Evolutionary conservation across 2,113 vertebrate species (phyloP).

Genomic region (Boleophthalmus pectinirostris): DNA sequence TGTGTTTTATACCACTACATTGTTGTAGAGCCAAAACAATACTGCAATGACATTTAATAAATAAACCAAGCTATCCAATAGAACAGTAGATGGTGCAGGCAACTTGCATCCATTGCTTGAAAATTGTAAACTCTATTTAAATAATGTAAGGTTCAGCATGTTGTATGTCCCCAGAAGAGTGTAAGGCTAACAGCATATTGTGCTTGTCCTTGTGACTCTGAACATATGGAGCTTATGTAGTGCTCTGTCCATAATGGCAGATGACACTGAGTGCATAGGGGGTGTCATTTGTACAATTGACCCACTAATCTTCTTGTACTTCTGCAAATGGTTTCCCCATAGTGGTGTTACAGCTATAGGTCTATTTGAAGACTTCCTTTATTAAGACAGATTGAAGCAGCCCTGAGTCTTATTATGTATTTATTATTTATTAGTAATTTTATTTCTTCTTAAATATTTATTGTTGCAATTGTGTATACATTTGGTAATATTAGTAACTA

Average conservation of each 20-base stretch:
- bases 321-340: conserved; percentile 3
- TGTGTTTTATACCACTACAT: background rate
- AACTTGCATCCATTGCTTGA: background rate
- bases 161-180: background rate
- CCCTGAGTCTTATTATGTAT: background rate
- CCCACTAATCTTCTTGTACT: conserved; percentile 38
- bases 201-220: background rate
- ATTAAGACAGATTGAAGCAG: background rate
- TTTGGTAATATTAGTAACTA: no score
- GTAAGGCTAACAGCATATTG: background rate
- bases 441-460: no score
- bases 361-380: background rate
- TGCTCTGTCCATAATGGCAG: conserved; percentile 6
- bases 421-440: no score
- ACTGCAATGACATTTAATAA: background rate
- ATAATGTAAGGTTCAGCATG: background rate
- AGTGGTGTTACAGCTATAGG: background rate
- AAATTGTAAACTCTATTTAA: background rate
- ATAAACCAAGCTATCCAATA: background rate
- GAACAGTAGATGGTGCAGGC: background rate
- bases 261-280: conserved; percentile 3
- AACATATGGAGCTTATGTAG: background rate
- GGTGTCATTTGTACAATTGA: conserved; percentile 31
- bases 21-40: background rate
- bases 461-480: no score